These are phyloP conservation scores for Drosophila elegans DNA, from an alignment of 1,140 invertebrate genomes.

Conservation along the genomic window DNA sequence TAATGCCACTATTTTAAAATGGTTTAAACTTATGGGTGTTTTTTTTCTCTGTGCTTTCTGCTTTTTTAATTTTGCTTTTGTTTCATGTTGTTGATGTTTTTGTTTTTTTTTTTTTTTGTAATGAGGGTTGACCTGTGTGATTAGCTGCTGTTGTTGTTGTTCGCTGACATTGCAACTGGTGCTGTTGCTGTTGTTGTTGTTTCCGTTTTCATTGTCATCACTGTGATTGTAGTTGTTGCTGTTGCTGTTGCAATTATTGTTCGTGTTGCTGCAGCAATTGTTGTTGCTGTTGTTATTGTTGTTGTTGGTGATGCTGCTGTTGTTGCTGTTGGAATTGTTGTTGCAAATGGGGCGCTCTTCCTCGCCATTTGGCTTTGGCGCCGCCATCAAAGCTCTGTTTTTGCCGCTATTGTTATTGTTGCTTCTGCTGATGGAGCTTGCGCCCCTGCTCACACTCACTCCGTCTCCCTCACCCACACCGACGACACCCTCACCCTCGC, in stretches of 20 bases:
- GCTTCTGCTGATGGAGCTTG: conserved; percentile 22
- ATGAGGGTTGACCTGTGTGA: conserved; percentile 55
- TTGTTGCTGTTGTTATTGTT: conserved; percentile 5
- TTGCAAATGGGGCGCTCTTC: conserved; percentile 44
- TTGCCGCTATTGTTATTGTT: conserved; percentile 3
- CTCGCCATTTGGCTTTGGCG: conserved; percentile 56
- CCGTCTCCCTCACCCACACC: conserved; percentile 1
- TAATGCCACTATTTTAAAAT: background rate
- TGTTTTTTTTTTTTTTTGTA: conserved; percentile 19
- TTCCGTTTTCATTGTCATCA: conserved; percentile 56
- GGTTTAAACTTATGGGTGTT: background rate
- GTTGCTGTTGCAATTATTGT: conserved; percentile 23
- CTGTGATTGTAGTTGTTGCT: conserved; percentile 36
- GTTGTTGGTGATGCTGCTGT: conserved; percentile 36
- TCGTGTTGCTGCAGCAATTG: conserved; percentile 8
- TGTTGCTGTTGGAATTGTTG: conserved; percentile 41
- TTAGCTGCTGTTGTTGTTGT: conserved; percentile 45
- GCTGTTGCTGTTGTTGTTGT: conserved; percentile 24
- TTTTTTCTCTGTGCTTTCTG: conserved; percentile 8
- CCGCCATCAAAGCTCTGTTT: conserved; percentile 57
- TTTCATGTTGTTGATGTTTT: conserved; percentile 12
- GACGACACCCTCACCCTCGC: conserved; percentile 7
- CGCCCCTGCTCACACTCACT: conserved; percentile 15
- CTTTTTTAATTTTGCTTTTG: conserved; percentile 29
- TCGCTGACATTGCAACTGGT: conserved; percentile 30